phyloP scores from a whole-genome alignment of 2,888 invertebrate species.

The Plusia festucae region DNA sequence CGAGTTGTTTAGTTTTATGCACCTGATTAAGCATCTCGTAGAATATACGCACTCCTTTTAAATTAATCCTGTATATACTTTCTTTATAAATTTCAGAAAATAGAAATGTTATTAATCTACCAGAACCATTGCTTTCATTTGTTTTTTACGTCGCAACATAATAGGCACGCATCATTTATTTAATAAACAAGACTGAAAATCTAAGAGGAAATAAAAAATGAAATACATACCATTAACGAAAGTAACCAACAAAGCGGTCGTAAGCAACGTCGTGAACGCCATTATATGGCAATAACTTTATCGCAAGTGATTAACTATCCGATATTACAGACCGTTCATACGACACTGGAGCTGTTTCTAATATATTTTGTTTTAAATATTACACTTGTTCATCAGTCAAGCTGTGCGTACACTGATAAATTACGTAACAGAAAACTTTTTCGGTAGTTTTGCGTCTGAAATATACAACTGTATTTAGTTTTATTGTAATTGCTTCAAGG shows the following conservation, averaged over 20 bases:
- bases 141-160: no score
- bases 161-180: no score
- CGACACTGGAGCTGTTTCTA: conserved; percentile 68
- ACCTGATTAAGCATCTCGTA: no score
- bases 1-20: no score
- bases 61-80: no score
- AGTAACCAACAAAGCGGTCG: conserved; percentile 60
- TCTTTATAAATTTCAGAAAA: no score
- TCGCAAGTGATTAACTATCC: conserved; percentile 38
- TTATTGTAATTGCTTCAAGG: background rate
- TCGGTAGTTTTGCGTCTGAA: conserved; percentile 47
- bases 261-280: conserved; percentile 65
- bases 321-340: conserved; percentile 57
- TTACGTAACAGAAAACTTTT: conserved; percentile 51
- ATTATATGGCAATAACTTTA: conserved; percentile 62
- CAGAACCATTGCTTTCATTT: no score
- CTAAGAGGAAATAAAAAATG: conserved; percentile 6
- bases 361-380: conserved; percentile 72
- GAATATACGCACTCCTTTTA: no score
- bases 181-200: no score
- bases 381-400: conserved; percentile 69
- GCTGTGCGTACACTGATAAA: conserved; percentile 81
- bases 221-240: conserved; percentile 68
- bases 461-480: conserved; percentile 32
- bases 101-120: no score